phyloP scores from a whole-genome alignment of 30 jellyfish, hydroid and myxozoan genomes.

The Mastigias papua region DNA sequence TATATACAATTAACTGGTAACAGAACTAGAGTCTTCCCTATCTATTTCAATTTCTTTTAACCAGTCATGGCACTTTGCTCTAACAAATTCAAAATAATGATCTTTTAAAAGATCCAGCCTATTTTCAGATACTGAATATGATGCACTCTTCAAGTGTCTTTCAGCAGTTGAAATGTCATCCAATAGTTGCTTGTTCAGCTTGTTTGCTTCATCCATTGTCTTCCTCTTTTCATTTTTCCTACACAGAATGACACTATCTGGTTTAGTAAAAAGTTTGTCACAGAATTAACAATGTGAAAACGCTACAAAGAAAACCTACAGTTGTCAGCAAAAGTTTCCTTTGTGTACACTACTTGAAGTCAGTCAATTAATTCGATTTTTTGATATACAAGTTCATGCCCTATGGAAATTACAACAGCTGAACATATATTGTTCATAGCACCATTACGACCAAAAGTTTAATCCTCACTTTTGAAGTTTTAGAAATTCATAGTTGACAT shows the following conservation, averaged over 20 bases:
- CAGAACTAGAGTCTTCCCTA: neutral
- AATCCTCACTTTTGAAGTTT: too few relatives aligned
- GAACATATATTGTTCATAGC: too few relatives aligned
- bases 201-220: neutral
- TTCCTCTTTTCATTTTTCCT: conserved; percentile 26
- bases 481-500: too few relatives aligned
- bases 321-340: too few relatives aligned
- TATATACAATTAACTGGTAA: neutral
- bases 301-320: too few relatives aligned
- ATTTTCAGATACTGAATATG: conserved; percentile 41
- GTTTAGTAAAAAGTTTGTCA: too few relatives aligned
- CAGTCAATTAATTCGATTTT: too few relatives aligned
- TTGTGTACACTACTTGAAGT: too few relatives aligned
- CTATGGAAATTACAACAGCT: too few relatives aligned
- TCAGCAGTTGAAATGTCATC: conserved; percentile 52
- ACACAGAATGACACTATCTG: neutral
- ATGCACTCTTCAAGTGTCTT: conserved; percentile 38
- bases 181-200: conserved; percentile 27
- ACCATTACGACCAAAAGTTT: too few relatives aligned
- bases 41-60: conserved; percentile 27
- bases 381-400: too few relatives aligned
- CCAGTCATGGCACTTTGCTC: conserved; percentile 42
- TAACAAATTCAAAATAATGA: conserved; percentile 37
- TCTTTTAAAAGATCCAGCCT: conserved; percentile 50
- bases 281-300: too few relatives aligned